Percentiles rank a stretch among this genome's conserved stretches.
These are phyloP conservation scores for Chelidonichthys spinosus DNA, from an alignment of 2,797 vertebrate species.

Conservation along the genomic window DNA sequence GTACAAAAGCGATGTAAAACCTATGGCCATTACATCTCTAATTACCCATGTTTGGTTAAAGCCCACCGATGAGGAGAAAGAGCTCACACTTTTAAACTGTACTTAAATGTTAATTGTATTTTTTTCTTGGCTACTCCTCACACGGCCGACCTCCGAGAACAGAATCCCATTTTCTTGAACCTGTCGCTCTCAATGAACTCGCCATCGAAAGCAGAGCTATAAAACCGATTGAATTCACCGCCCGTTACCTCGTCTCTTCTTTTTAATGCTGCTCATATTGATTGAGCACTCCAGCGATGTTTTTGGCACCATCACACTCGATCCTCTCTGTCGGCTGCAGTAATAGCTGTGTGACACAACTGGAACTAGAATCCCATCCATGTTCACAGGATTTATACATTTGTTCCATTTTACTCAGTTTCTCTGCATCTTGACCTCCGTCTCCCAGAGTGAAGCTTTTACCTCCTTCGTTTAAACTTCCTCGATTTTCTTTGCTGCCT, in stretches of 20 bases:
- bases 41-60: slow-evolving; percentile 43
- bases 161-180: slow-evolving; percentile 16
- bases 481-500: slow-evolving; percentile 11
- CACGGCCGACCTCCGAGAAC: neutral
- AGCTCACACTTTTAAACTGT: slow-evolving; percentile 23
- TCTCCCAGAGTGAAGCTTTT: slow-evolving; percentile 19
- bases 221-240: slow-evolving; percentile 39
- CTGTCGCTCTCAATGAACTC: neutral
- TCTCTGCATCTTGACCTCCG: slow-evolving; percentile 26
- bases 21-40: slow-evolving; percentile 42
- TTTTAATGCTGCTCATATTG: slow-evolving; percentile 36
- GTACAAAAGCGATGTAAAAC: slow-evolving; percentile 38
- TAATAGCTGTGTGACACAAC: slow-evolving; percentile 58
- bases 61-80: slow-evolving; percentile 21
- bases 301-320: slow-evolving; percentile 27
- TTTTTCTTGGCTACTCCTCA: slow-evolving; percentile 18
- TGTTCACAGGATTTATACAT: slow-evolving; percentile 31
- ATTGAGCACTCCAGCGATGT: slow-evolving; percentile 32
- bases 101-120: slow-evolving; percentile 21
- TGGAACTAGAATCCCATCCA: slow-evolving; percentile 51
- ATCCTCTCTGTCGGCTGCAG: slow-evolving; percentile 31
- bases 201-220: slow-evolving; percentile 8
- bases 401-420: slow-evolving; percentile 31
- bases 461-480: slow-evolving; percentile 13
- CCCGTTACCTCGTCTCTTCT: slow-evolving; percentile 34